Evolutionary conservation across 2,888 invertebrate species (phyloP).

Genomic region (Arctia plantaginis): DNA sequence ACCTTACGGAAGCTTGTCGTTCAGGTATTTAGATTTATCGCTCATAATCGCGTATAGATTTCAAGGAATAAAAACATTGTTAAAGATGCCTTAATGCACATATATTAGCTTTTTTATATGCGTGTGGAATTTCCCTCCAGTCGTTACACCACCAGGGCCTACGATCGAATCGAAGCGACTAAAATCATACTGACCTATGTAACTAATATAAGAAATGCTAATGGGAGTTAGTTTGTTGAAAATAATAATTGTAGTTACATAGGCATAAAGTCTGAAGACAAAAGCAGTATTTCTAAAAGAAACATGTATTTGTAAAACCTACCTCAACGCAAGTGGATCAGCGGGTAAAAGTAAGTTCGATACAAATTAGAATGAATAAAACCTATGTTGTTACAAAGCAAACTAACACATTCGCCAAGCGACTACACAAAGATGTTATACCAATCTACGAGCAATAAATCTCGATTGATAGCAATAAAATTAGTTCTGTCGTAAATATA

Average conservation of each 20-base stretch:
- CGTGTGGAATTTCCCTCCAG: not conserved
- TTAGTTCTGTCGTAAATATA: not conserved
- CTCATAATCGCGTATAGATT: not conserved
- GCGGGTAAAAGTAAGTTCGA: not conserved
- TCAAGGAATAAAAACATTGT: not conserved
- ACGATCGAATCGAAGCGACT: not conserved
- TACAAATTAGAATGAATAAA: not conserved
- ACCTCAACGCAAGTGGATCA: not conserved
- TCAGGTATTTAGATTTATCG: not conserved
- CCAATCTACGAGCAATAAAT: slow-evolving; percentile 1
- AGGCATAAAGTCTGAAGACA: not conserved
- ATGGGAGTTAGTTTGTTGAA: no score
- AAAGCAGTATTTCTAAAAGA: no score
- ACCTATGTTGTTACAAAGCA: not conserved
- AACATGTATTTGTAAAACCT: not conserved
- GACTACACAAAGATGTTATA: not conserved
- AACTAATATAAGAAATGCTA: no score
- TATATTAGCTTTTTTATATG: not conserved
- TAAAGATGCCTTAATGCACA: not conserved
- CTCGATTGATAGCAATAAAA: slow-evolving; percentile 1
- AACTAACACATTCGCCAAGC: not conserved
- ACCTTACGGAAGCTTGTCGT: not conserved
- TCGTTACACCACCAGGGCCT: not conserved
- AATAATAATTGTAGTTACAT: no score
- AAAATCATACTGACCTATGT: no score